A percentile compares a stretch with the other conserved stretches of the same genome.
phyloP scores from a whole-genome alignment of 1,140 invertebrate species.

The Rhopalosiphum padi region DNA sequence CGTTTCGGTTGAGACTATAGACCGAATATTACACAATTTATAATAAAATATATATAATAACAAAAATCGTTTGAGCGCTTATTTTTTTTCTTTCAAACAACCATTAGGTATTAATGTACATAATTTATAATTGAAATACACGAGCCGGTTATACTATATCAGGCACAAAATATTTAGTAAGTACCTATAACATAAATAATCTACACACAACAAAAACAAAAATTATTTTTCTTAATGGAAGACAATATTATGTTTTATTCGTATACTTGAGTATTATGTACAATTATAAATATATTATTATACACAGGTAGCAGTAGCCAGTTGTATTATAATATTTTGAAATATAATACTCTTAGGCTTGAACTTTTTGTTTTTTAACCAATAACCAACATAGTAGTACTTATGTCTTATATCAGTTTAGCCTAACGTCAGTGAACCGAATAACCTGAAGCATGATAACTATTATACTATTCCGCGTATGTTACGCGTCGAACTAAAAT shows the following conservation, averaged over 20 bases:
- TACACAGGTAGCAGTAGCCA: background rate
- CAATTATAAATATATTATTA: conserved; percentile 3
- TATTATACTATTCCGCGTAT: background rate
- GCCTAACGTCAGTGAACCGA: background rate
- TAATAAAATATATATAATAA: conserved; percentile 7
- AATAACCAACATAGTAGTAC: background rate
- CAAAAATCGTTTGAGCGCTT: background rate
- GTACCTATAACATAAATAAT: background rate
- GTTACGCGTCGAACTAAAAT: too few species aligned
- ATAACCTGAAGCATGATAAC: background rate
- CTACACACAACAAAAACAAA: background rate
- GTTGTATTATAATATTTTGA: background rate
- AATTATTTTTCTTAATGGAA: conserved; percentile 11
- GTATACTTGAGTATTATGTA: background rate
- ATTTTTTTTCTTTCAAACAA: background rate
- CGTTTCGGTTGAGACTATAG: background rate
- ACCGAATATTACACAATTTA: background rate
- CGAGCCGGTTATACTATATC: background rate
- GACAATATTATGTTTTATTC: conserved; percentile 4
- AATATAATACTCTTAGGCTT: background rate
- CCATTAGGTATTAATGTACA: background rate
- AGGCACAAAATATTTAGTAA: background rate
- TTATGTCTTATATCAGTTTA: background rate
- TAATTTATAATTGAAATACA: background rate
- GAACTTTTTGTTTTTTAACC: background rate